Conservation (phyloP, 1,140 invertebrate genomes). For the Apis florea region DNA sequence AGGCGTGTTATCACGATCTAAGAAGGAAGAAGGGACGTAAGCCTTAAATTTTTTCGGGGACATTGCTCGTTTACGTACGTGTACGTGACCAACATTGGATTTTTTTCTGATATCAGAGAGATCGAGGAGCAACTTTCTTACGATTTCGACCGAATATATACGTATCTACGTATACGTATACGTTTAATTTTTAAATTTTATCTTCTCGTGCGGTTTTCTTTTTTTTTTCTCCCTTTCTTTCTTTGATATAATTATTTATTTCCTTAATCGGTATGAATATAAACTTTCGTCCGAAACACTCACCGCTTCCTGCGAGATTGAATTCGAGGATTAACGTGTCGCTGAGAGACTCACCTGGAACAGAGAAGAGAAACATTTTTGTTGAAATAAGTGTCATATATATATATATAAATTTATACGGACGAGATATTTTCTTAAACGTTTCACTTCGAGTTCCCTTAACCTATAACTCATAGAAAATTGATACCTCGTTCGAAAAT, state of each 20-base stretch:
- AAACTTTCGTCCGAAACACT: neutral
- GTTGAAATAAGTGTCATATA: neutral
- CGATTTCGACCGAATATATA: neutral
- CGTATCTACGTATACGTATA: too few relatives aligned
- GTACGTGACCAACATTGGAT: conserved; percentile 38
- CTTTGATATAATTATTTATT: neutral
- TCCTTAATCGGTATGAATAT: too few relatives aligned
- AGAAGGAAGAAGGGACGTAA: neutral
- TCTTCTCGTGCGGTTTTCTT: neutral
- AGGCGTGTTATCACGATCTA: conserved; percentile 46
- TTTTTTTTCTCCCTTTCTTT: neutral
- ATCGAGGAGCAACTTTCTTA: conserved; percentile 9
- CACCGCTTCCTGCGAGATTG: neutral
- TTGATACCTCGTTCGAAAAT: conserved; percentile 3
- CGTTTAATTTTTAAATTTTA: too few relatives aligned
- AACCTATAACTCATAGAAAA: neutral
- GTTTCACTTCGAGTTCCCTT: neutral
- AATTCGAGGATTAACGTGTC: neutral
- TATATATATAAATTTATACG: too few relatives aligned
- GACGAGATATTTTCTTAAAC: neutral
- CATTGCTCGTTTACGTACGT: conserved; percentile 39
- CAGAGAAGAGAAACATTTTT: conserved; percentile 39
- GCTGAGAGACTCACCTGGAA: conserved; percentile 65
- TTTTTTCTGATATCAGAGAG: conserved; percentile 27
- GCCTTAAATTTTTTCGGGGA: conserved; percentile 28